These are phyloP conservation scores for Notechis scutatus DNA, from an alignment of 2,113 vertebrate species.

Conservation along the genomic window DNA sequence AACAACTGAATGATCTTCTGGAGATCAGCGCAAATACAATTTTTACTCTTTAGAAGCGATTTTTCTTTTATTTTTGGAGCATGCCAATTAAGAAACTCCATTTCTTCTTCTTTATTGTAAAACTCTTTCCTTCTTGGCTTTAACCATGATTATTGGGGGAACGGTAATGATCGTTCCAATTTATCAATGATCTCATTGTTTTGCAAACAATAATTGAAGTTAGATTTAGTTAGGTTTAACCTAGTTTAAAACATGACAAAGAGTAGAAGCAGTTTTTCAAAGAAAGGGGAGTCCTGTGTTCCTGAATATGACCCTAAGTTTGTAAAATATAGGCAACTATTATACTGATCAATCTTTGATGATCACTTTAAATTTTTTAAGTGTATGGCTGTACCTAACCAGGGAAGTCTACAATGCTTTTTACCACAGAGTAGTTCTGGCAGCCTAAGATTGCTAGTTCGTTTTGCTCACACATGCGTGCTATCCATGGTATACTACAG, in stretches of 20 bases:
- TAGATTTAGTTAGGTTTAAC: not conserved
- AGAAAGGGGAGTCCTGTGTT: not conserved
- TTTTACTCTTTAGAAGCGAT: not conserved
- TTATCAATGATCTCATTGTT: not conserved
- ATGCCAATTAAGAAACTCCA: not conserved
- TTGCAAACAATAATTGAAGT: not conserved
- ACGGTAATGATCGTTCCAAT: not conserved
- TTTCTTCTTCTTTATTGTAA: not conserved
- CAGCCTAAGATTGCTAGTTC: not conserved
- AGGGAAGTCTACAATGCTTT: not conserved
- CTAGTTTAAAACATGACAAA: not conserved
- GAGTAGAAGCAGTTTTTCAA: not conserved
- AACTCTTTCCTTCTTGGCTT: not conserved
- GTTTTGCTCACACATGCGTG: not conserved
- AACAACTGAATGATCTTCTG: not conserved
- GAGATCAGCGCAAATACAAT: not conserved
- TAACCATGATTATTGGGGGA: not conserved
- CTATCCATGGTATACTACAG: not conserved
- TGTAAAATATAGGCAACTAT: not conserved
- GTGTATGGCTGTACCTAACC: not conserved
- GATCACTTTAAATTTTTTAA: not conserved
- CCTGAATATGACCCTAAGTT: not conserved
- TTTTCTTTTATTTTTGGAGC: not conserved
- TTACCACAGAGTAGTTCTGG: not conserved
- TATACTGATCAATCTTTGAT: not conserved